Base-by-base conservation (phyloP, 2,797 vertebrate species). In the Rhynchonycteris naso region DNA sequence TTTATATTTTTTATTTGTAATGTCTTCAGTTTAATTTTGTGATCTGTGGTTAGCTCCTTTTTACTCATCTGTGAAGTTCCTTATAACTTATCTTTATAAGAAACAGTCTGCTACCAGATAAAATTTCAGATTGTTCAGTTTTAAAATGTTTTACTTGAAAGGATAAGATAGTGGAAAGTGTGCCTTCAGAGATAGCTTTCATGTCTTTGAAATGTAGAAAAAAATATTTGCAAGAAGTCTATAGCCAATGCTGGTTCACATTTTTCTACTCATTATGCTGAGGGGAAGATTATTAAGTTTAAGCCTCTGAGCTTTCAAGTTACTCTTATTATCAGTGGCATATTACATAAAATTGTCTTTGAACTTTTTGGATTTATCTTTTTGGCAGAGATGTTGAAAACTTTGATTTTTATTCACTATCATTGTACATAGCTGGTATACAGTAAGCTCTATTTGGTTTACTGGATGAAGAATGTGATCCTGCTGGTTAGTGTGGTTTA, bases 131-230 rank as follows among this genome's bases (percentile, higher is more conserved):
- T 80, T 52, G 50, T 76, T 94, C 59, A 61, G 14, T 54, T 97
- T 89, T 92, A 87, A 91, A 82, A 66, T 91, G 56, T 75, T 93
- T 90, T 81, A 63, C 69, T 89, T 90, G 52, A 95, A 88, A 92
- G 78, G 33, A 58, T 80, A 82, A 78, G 76, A 54, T 54, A 71
- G 9, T 93, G 52, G 74, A 78, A 90, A 71, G 38, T 78, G 52
- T 93, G 87, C 65, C 26, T 82, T 79, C 47, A 87, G 79, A 95
- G 66, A 76, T 81, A 91, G 50, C 84, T 87, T 83, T 26, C 11
- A 33, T 88, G 30, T 68, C 71, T 93, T 95, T 92, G 74, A 72
- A 92, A 65, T 43, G 50, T 84, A 71, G 28, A 35, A 56, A 66
- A 87, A 61, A 68, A 30, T 33, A 18, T 84, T 74, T 92, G 54